Base-by-base conservation (phyloP, 2,113 vertebrate species). In the Cyprinodon tularosa region DNA sequence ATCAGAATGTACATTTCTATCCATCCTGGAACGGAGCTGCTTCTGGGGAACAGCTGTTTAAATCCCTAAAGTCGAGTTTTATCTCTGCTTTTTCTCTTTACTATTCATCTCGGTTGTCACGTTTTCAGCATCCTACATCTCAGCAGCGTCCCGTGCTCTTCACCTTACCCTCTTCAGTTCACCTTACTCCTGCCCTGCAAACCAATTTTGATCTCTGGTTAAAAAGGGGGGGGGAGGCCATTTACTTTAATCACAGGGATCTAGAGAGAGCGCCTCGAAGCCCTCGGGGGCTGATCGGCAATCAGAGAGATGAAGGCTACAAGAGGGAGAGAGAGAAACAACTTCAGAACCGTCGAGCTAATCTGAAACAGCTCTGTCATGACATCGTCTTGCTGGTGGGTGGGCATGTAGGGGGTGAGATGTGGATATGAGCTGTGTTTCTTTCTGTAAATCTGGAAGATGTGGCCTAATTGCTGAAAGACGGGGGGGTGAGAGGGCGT, bases 161-260 rank as follows among this genome's bases (percentile, higher is more conserved):
- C 83, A 68, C 45, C 68, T 69, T 37, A 0, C 53, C 50, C 77
- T 81, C 48, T 68, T 48, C 59, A 9, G 48, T 77, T 73, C 67
- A 69, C 65, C 74, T 76, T 42, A 12, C 63, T 62, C 44, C 76
- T 72, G 64, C 64, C 62, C 44, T 14, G 20, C 71, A 70, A 80
- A 77, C 70, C 72, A 69, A 69, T 80, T 79, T 75, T 63, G 74
- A 74, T 84, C 83, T 86, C 72, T 53, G 20, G 66, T 9, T 22
- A 72, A 76, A 71, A 44, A 48, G 9, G 81, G 76, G 68, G 85
- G 64, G 62, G 76, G 80, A 79, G 85, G 81, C 65, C 86, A 90
- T 91, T 90, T 92, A 89, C 88, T 91, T 89, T 92, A 93, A 94
- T 94, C 92, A 92, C 90, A 86, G 88, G 84, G 89, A 92, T 92